Percentiles rank a stretch among this genome's conserved stretches.
These are phyloP conservation scores for Cromileptes altivelis DNA, from an alignment of 2,113 vertebrate genomes.

Conservation along the genomic window DNA sequence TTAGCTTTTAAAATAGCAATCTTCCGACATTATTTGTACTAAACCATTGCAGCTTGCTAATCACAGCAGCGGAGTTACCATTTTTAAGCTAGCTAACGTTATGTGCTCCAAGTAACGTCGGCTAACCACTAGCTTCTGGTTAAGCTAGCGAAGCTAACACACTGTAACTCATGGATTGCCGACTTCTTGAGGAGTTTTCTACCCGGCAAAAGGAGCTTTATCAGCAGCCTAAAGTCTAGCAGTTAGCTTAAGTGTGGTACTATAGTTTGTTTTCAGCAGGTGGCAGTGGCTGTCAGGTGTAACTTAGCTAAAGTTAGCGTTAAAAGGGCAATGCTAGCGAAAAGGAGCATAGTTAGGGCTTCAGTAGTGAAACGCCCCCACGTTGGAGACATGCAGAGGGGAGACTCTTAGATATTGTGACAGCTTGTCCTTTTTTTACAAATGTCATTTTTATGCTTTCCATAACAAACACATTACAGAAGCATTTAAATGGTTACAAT, in stretches of 20 bases:
- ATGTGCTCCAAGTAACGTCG: conserved; percentile 6
- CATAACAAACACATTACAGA: too few species aligned
- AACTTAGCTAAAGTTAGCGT: neutral
- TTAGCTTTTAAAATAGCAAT: neutral
- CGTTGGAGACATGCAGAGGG: neutral
- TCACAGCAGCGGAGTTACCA: conserved; percentile 2
- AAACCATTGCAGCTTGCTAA: neutral
- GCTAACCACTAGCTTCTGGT: conserved; percentile 35
- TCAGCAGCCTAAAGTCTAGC: neutral
- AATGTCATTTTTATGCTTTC: too few species aligned
- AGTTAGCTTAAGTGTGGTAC: too few species aligned
- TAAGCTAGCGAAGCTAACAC: conserved; percentile 40
- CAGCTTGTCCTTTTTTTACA: too few species aligned
- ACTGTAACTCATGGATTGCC: neutral
- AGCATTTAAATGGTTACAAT: too few species aligned
- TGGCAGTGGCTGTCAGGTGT: neutral
- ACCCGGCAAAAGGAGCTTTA: neutral
- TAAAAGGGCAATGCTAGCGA: neutral
- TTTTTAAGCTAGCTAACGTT: conserved; percentile 3
- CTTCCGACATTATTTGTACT: neutral
- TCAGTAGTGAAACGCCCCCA: conserved; percentile 49
- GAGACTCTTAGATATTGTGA: neutral
- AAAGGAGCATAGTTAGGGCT: neutral
- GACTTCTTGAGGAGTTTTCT: conserved; percentile 5
- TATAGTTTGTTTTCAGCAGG: neutral